Evolutionary conservation across 2,113 vertebrate species (phyloP).

Genomic region (Cyanistes caeruleus): DNA sequence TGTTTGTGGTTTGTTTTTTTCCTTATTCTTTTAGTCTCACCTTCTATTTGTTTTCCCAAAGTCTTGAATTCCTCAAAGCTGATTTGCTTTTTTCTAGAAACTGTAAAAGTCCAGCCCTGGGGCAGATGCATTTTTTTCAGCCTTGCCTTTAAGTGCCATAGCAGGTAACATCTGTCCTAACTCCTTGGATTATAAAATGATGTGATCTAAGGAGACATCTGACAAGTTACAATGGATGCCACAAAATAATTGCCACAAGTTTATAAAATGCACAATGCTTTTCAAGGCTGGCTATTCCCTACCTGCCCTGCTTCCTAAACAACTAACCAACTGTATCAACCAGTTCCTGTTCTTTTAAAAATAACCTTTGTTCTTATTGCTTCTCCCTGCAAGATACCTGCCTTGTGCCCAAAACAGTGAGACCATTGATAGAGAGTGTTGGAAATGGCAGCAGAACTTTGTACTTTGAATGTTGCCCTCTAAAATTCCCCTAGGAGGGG

Average conservation of each 20-base stretch:
- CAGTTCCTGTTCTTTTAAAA: background rate
- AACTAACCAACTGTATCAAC: background rate
- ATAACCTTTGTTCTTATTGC: background rate
- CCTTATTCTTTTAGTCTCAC: background rate
- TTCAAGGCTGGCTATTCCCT: background rate
- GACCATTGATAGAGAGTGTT: background rate
- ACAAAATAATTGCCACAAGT: background rate
- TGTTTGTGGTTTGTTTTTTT: fast-evolving
- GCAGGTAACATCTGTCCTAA: background rate
- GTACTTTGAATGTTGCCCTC: background rate
- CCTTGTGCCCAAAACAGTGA: background rate
- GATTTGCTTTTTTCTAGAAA: background rate
- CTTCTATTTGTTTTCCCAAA: background rate
- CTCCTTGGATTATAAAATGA: background rate
- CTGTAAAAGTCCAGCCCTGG: background rate
- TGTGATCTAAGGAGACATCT: background rate
- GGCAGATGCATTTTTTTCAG: background rate
- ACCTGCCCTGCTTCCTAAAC: background rate
- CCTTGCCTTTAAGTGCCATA: background rate
- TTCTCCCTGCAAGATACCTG: background rate
- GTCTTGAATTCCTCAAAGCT: background rate
- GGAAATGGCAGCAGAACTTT: background rate
- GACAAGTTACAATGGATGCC: background rate
- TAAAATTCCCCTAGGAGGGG: background rate
- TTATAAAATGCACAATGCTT: background rate